A percentile compares a stretch with the other conserved stretches of the same genome.
Evolutionary conservation across 2,797 vertebrate genomes (phyloP).

Genomic region (Eremophila alpestris): DNA sequence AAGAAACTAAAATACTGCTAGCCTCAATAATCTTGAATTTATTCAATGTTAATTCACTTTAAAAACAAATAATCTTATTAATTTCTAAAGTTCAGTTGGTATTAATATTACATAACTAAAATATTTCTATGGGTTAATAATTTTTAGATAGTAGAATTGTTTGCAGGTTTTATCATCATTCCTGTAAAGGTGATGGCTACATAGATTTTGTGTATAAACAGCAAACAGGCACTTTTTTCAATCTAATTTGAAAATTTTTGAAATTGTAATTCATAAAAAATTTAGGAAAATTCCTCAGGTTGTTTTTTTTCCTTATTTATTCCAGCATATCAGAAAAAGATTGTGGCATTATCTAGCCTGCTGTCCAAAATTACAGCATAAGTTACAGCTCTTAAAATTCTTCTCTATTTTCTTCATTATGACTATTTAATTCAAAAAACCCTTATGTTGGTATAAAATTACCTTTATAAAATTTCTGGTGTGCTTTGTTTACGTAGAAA

Average conservation of each 20-base stretch:
- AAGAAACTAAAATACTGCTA: not conserved
- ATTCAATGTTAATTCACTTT: not conserved
- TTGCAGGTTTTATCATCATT: not conserved
- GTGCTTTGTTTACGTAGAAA: not conserved
- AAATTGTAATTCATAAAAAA: not conserved
- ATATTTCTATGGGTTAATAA: not conserved
- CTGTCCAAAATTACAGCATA: not conserved
- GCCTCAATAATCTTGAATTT: not conserved
- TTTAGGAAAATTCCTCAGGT: not conserved
- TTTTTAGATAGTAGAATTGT: not conserved
- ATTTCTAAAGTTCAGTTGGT: not conserved
- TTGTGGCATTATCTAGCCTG: not conserved
- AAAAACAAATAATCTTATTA: not conserved
- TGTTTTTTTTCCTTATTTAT: not conserved
- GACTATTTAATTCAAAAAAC: not conserved
- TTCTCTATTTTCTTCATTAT: not conserved
- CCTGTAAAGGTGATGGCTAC: not conserved
- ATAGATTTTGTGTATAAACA: not conserved
- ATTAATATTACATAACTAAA: not conserved
- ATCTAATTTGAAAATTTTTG: not conserved
- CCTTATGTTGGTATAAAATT: not conserved
- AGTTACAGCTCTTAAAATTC: not conserved
- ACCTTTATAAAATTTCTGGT: not conserved
- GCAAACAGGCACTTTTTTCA: not conserved
- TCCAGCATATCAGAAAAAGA: not conserved